Evolutionary conservation across 2,888 invertebrate species (phyloP).

Genomic region (Calliopum simillimum): DNA sequence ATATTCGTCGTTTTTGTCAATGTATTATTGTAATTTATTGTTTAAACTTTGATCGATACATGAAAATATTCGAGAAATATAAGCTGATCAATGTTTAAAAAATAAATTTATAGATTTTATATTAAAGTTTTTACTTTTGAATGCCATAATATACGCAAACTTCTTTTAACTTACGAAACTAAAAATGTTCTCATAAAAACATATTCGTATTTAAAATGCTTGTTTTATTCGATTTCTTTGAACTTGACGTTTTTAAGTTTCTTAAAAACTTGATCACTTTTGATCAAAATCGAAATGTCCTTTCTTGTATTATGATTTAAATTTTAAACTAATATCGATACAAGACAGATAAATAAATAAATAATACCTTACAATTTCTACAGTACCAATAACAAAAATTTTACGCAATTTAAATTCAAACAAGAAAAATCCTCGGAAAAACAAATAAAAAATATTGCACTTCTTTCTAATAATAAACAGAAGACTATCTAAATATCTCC

Average conservation of each 20-base stretch:
- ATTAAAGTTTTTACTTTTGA: conserved; percentile 2
- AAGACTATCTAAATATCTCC: neutral
- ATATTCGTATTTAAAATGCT: neutral
- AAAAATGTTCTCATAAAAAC: neutral
- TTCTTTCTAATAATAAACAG: neutral
- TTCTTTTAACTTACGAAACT: conserved; percentile 17
- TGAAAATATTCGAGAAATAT: conserved; percentile 5
- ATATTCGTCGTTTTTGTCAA: conserved; percentile 32
- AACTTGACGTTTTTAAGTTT: no score
- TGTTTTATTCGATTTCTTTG: conserved; percentile 11
- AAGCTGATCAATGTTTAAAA: neutral
- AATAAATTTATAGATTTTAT: conserved; percentile 23
- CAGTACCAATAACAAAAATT: no score
- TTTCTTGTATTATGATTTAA: neutral
- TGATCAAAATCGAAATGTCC: neutral
- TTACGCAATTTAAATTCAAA: no score
- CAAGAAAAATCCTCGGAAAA: no score
- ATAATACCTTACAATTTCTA: no score
- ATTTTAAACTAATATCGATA: no score
- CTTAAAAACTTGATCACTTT: neutral
- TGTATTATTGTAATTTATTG: conserved; percentile 27
- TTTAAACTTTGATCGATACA: conserved; percentile 20
- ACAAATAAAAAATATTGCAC: neutral
- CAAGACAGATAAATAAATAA: no score
- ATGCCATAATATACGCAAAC: conserved; percentile 9